Evolutionary conservation across 35 echinoderm and acorn worm genomes (phyloP), one percentile per base, ranked within the genome.

Genomic region (Ptychodera flava): DNA sequence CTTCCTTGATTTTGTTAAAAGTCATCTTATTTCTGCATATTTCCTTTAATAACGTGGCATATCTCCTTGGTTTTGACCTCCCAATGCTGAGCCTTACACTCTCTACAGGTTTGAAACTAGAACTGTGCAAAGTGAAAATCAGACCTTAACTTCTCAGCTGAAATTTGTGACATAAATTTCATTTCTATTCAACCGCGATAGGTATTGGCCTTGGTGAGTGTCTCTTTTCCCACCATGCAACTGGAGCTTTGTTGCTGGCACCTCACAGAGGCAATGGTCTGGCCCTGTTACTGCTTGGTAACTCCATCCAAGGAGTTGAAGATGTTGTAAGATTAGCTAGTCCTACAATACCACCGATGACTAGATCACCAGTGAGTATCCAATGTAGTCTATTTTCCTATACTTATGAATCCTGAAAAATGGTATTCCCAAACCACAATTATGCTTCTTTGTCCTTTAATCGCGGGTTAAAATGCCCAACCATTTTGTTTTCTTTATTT

Each of bases 321-420:
- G 89, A 91, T 78, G 79, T 93, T 29, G 81, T 97, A 29, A 86
- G 79, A 32, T 84, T 97, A 78, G 95, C 95, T 36, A 93, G 79
- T 36, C 95, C 95, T 0, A 97, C 95, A 29, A 97, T 97, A 31
- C 95, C 95, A 36, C 95, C 95, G 15, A 97, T 97, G 95, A 90
- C 95, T 35, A 88, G 95, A 86, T 97, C 95, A 76, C 95, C 95
- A 34, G 95, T 97, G 85, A 91, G 92, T 93, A 91, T 38, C 1
- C 34, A 33, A 12, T 1, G 34, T 87, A 77, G 10, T 1, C 16
- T 32, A 78, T 37, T 10, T 82, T 82, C 33, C 80, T 82, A 0
- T 82, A 0, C 16, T 32, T 29, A 30, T 16, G 80, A 32, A 28
- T 27, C 16, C 77, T 78, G 30, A 28, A 0, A n/a, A n/a, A n/a